Base-by-base conservation (phyloP, 2,888 invertebrate genomes). In the Protula sp. region DNA sequence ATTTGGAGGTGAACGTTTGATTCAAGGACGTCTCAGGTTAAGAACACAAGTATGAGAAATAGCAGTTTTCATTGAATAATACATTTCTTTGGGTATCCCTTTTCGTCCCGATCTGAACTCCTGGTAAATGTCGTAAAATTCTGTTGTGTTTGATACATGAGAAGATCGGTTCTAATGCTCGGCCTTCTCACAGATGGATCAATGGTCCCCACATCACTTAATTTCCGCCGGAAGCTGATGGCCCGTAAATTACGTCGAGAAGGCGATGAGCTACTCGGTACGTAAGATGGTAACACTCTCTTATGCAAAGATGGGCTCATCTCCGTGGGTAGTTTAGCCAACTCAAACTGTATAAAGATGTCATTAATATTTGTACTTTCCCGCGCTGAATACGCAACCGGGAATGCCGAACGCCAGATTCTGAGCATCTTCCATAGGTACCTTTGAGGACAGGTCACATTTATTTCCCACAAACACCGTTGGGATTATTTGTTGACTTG, bases 391-490 rank as follows among this genome's bases (percentile, higher is more conserved):
- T n/a, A n/a, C 9, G 9, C 9, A 14, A 38, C 19, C 9, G 9
- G 38, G 38, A 19, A 9, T 14, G 9, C 38, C 38, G 38, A 19
- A 9, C 9, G 38, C 9, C 9, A 38, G 38, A 19, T 38, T 19
- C 9, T 38, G 38, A 38, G 19, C 19, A 19, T 38, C 62, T 26
- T 31, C 22, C 14, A 55, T 59, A 30, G 31, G 54, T 14, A 63
- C 61, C 27, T 52, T 30, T 3, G 28, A 27, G n/a, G 26, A 50
- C 30, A 45, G 89, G n/a, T 88, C 86, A 80, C 89, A 88, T 83
- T 92, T 92, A 80, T 92, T 92, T 57, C 91, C 92, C 1, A 90
- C 91, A 63, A 92, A 86, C 56, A 92, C 88, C 88, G 92, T 91
- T 47, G 91, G 91, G 53, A 64, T 57, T 9, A 47, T 26, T 19